Evolutionary conservation across 2,113 vertebrate species (phyloP).

Genomic region (Austrofundulus limnaeus): DNA sequence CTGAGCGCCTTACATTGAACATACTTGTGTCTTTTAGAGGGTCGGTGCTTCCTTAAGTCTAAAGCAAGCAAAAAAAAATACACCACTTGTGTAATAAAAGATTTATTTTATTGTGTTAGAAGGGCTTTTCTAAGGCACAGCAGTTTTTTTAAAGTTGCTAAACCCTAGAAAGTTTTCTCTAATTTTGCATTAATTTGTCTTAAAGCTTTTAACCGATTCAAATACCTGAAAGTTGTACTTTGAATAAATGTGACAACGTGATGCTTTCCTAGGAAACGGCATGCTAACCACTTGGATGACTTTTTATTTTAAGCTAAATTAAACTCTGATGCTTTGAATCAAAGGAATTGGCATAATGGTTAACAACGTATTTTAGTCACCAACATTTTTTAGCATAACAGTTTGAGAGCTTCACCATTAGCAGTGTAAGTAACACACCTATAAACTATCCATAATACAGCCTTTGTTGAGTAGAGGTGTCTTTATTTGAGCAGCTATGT

Average conservation of each 20-base stretch:
- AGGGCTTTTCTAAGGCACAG: neutral
- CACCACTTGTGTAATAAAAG: neutral
- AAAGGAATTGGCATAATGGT: neutral
- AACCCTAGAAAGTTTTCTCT: neutral
- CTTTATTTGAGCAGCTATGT: too few species aligned
- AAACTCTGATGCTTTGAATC: neutral
- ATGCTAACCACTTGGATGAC: neutral
- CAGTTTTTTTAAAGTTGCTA: neutral
- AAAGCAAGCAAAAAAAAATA: neutral
- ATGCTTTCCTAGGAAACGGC: neutral
- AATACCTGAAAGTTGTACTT: neutral
- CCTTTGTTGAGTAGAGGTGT: too few species aligned
- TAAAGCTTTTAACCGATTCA: neutral
- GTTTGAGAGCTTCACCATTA: too few species aligned
- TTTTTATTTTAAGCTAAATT: neutral
- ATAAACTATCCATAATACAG: too few species aligned
- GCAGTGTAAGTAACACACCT: too few species aligned
- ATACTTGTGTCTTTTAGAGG: constrained; percentile 13
- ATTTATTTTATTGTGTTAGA: constrained; percentile 6
- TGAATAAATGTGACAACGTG: neutral
- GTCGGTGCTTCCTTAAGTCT: constrained; percentile 2
- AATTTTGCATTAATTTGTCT: neutral
- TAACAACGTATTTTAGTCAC: too few species aligned
- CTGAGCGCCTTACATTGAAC: constrained; percentile 2
- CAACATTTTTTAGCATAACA: too few species aligned